phyloP scores from a whole-genome alignment of 2,797 vertebrate species.

The Periparus ater region DNA sequence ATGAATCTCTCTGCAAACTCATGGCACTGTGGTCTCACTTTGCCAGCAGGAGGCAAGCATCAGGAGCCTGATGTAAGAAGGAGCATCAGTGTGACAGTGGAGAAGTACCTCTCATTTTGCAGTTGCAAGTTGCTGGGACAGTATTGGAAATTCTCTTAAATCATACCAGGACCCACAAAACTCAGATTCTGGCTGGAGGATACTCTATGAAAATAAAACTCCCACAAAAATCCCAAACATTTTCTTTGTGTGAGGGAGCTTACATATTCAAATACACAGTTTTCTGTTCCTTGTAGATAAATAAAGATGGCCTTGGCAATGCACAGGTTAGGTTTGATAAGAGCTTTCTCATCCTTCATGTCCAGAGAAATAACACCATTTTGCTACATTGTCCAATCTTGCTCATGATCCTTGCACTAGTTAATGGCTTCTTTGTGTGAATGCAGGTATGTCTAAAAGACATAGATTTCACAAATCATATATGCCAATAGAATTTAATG shows the following conservation, averaged over 20 bases:
- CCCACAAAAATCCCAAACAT: fast-evolving
- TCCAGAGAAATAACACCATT: fast-evolving
- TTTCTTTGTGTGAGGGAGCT: neutral
- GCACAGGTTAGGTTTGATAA: neutral
- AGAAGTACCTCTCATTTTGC: neutral
- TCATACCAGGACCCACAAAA: neutral
- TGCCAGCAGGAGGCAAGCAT: neutral
- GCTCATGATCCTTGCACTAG: neutral
- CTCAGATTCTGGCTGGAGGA: neutral
- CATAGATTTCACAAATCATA: neutral
- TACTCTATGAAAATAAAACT: neutral
- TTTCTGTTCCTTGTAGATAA: neutral
- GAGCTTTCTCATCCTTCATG: neutral
- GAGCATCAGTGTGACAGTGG: neutral
- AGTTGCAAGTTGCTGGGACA: neutral
- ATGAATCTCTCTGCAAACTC: neutral
- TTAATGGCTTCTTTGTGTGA: neutral
- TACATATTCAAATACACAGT: neutral
- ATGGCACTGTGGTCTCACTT: neutral
- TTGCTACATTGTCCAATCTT: neutral
- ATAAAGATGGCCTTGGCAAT: neutral
- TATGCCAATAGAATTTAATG: neutral
- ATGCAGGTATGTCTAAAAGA: neutral
- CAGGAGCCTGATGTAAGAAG: neutral
- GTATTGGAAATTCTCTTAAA: neutral